A percentile compares a stretch with the other conserved stretches of the same genome.
Evolutionary conservation across 1,140 invertebrate species (phyloP).

Genomic region (Euura lappo): DNA sequence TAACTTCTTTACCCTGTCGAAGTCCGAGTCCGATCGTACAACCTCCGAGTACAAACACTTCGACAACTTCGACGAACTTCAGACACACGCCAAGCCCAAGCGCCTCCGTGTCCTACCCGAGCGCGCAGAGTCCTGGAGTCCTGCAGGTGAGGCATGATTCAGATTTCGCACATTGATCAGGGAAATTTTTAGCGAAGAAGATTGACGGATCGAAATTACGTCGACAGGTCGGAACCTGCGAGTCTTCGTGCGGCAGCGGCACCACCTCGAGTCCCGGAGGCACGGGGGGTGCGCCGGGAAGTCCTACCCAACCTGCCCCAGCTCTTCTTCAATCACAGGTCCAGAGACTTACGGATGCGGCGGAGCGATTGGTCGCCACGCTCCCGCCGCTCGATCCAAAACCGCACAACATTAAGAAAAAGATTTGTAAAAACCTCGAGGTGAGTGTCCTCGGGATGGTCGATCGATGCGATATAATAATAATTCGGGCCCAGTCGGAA

Average conservation of each 20-base stretch:
- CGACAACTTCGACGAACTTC: conserved; percentile 47
- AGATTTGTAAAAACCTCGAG: conserved; percentile 91
- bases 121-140: conserved; percentile 51
- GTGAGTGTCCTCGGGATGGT: conserved; percentile 53
- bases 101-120: conserved; percentile 43
- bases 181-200: too few species aligned
- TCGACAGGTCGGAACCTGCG: conserved; percentile 52
- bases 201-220: too few species aligned
- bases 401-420: conserved; percentile 89
- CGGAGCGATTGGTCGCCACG: conserved; percentile 80
- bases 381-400: conserved; percentile 88
- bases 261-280: conserved; percentile 53
- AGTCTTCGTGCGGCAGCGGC: conserved; percentile 55
- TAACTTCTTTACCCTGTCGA: conserved; percentile 49
- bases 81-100: conserved; percentile 50
- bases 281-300: conserved; percentile 57
- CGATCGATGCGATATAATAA: background rate
- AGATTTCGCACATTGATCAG: too few species aligned
- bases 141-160: conserved; percentile 43
- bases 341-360: conserved; percentile 79
- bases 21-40: conserved; percentile 50
- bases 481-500: too few species aligned
- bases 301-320: conserved; percentile 75
- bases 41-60: conserved; percentile 46
- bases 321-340: conserved; percentile 85